These are phyloP conservation scores for Creontiades dilutus DNA, from an alignment of 2,888 invertebrate species.

Conservation along the genomic window DNA sequence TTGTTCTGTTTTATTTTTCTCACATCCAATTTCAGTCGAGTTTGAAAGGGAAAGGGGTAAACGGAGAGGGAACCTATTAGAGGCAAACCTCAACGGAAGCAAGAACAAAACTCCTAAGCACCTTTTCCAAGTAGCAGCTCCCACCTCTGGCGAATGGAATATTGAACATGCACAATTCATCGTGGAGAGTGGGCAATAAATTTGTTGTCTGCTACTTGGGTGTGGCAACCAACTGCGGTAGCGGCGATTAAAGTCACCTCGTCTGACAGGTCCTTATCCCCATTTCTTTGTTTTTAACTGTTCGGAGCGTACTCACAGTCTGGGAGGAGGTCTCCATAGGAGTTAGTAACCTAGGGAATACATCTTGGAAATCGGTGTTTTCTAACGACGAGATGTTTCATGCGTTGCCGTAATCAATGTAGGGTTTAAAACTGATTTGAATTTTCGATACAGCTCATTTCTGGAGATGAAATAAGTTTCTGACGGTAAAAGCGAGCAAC, in stretches of 20 bases:
- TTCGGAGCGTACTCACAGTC: not conserved
- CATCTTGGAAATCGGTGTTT: not conserved
- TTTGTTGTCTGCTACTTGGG: conserved; percentile 37
- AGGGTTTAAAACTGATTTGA: no score
- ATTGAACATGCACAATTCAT: conserved; percentile 39
- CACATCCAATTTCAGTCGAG: conserved; percentile 1
- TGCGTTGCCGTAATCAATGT: no score
- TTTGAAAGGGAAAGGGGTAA: not conserved
- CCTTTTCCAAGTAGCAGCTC: conserved; percentile 26
- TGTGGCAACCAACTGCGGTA: conserved; percentile 32
- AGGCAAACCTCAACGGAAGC: conserved; percentile 10
- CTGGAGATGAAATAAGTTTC: no score
- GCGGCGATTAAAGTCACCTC: conserved; percentile 34
- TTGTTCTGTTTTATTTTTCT: not conserved
- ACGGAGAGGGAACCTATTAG: not conserved
- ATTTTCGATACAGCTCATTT: no score
- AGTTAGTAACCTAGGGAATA: not conserved
- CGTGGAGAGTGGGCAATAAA: conserved; percentile 1
- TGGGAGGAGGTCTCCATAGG: not conserved
- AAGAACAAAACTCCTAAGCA: conserved; percentile 27
- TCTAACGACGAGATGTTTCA: no score
- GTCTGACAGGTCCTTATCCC: conserved; percentile 42
- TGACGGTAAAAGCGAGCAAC: no score
- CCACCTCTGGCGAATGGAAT: conserved; percentile 31
- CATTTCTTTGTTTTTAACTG: conserved; percentile 44